Base-by-base conservation (phyloP, 2,797 vertebrate genomes). In the Coreius guichenoti region DNA sequence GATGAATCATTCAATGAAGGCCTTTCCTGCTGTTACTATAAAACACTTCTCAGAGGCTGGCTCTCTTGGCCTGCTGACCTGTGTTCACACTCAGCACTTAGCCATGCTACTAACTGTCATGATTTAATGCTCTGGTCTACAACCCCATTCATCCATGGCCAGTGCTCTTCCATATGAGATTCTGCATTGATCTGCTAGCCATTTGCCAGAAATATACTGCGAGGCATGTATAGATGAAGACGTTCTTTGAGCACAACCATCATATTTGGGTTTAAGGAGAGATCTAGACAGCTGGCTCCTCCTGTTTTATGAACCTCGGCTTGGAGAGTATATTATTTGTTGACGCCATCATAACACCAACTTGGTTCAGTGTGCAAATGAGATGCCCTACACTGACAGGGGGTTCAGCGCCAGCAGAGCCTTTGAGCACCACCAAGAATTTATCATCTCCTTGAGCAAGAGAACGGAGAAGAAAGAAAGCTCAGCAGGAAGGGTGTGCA, bases 191-290 rank as follows among this genome's bases (percentile, higher is more conserved):
- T 90, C 89, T 84, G 23, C 56, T 68, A 85, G 83, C 85, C 88
- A 89, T 89, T 89, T 85, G 23, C 65, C 73, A 85, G 85, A 74
- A 75, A 86, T 85, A 87, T 86, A 80, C 31, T 56, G 65, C 76
- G 13, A 73, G 58, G 85, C 16, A 39, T 86, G 8, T 45, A 33
- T 51, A 72, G 81, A 87, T 85, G 63, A 85, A 86, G 86, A 86
- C 56, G 14, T 72, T 77, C n/a, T n/a, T n/a, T n/a, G n/a, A 73
- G 80, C 82, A 81, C 92, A 93, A 89, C 92, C 90, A 93, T 94
- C 92, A 93, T 90, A 91, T 88, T 58, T 80, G 89, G 89, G 92
- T 93, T 95, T 93, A 94, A 93, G 91, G 93, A 91, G 91, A 94
- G 89, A 88, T 91, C 91, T 93, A 91, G 91, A 91, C 88, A 86